A percentile compares a stretch with the other conserved stretches of the same genome.
phyloP scores from a whole-genome alignment of 2,797 vertebrate species.

The Craterocephalus amniculus region DNA sequence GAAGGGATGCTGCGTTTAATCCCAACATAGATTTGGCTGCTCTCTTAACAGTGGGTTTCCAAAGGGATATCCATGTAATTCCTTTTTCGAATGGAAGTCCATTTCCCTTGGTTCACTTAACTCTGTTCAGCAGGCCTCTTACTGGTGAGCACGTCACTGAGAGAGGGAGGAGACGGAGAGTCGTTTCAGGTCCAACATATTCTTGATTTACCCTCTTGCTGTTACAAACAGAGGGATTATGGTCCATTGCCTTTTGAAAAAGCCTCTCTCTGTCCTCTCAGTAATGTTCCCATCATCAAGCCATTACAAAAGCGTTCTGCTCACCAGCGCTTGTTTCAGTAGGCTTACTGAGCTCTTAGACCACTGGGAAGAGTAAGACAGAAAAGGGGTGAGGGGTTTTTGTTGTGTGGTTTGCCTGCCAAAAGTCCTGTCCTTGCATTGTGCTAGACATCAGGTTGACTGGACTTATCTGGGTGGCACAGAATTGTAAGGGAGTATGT shows the following conservation, averaged over 20 bases:
- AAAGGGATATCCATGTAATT: constrained; percentile 53
- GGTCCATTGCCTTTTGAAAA: constrained; percentile 47
- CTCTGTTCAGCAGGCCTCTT: constrained; percentile 34
- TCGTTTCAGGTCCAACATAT: constrained; percentile 32
- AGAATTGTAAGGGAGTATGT: constrained; percentile 14
- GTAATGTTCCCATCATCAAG: constrained; percentile 57
- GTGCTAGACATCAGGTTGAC: constrained; percentile 23
- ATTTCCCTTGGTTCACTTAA: constrained; percentile 41
- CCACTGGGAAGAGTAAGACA: constrained; percentile 12
- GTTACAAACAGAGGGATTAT: constrained; percentile 65
- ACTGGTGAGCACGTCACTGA: constrained; percentile 38
- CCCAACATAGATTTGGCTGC: constrained; percentile 46
- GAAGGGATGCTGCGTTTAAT: constrained; percentile 61
- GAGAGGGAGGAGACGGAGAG: constrained; percentile 18
- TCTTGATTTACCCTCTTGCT: constrained; percentile 51
- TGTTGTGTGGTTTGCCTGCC: constrained; percentile 18
- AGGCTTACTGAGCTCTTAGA: constrained; percentile 40
- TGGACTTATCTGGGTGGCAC: constrained; percentile 4
- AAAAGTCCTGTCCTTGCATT: constrained; percentile 38
- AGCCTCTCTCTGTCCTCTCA: constrained; percentile 37
- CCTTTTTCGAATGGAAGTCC: constrained; percentile 47
- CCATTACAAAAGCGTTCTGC: constrained; percentile 39
- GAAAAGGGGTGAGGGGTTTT: constrained; percentile 11
- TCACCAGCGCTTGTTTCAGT: constrained; percentile 26
- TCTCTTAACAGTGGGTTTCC: constrained; percentile 53